These are phyloP conservation scores for Agrotis segetum DNA, from an alignment of 2,888 invertebrate genomes.

Conservation along the genomic window DNA sequence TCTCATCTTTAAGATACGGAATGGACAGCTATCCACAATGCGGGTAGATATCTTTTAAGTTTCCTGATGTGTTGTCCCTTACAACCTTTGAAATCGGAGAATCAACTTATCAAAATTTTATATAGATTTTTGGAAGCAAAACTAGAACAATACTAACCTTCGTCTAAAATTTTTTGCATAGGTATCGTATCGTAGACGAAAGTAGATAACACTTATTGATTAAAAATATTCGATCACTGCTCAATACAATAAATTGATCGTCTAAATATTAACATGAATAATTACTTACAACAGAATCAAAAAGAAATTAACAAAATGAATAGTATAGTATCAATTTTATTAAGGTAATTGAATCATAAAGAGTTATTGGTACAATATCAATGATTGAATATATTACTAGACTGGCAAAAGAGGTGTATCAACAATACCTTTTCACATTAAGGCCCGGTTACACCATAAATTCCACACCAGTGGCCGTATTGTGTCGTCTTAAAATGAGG, in stretches of 20 bases:
- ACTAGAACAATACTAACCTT: slow-evolving; percentile 11
- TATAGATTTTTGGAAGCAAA: slow-evolving; percentile 12
- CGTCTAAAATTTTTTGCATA: slow-evolving; percentile 16
- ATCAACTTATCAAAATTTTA: slow-evolving; percentile 26
- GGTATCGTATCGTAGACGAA: neutral
- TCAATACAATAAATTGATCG: neutral
- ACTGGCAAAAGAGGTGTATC: neutral
- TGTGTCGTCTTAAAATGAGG: too few species aligned
- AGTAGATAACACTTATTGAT: neutral
- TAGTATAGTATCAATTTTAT: too few species aligned
- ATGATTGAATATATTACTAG: slow-evolving; percentile 4
- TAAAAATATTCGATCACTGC: slow-evolving; percentile 13
- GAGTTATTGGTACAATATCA: neutral
- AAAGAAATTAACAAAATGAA: neutral
- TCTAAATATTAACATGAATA: neutral
- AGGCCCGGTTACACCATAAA: neutral
- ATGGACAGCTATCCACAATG: too few species aligned
- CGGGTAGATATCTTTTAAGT: too few species aligned
- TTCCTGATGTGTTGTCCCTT: neutral
- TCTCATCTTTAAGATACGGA: too few species aligned
- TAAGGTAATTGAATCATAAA: too few species aligned
- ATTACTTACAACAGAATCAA: neutral
- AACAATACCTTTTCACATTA: neutral
- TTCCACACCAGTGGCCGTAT: neutral
- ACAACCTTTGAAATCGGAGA: neutral